phyloP scores from a whole-genome alignment of 2,797 vertebrate genomes.

The Anisognathus igniventris region DNA sequence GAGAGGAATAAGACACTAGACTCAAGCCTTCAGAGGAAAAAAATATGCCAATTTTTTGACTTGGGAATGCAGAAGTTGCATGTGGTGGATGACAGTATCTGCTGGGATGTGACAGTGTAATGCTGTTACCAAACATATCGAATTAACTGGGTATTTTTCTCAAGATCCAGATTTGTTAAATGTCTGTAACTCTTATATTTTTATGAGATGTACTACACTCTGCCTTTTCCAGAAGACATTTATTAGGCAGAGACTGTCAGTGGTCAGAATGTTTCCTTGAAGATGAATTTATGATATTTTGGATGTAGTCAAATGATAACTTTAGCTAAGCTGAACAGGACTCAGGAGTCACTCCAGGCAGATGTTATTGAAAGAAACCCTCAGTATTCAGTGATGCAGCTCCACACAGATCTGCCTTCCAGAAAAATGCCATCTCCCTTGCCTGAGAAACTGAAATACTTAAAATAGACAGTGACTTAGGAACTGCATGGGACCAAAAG shows the following conservation, averaged over 20 bases:
- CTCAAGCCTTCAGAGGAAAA: not conserved
- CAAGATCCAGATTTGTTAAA: not conserved
- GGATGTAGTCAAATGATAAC: not conserved
- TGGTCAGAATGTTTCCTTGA: not conserved
- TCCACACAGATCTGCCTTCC: not conserved
- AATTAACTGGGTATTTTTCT: not conserved
- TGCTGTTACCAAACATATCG: not conserved
- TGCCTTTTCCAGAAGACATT: not conserved
- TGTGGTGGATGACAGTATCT: not conserved
- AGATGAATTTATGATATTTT: not conserved
- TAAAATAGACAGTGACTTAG: constrained; percentile 4
- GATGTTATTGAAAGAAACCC: not conserved
- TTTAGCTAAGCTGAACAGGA: not conserved
- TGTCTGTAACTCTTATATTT: not conserved
- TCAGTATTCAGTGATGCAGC: not conserved
- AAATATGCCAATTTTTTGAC: not conserved
- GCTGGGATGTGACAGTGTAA: not conserved
- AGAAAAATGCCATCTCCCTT: not conserved
- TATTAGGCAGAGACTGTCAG: not conserved
- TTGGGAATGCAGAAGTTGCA: not conserved
- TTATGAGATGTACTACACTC: not conserved
- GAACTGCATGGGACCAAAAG: not conserved
- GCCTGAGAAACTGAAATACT: not conserved
- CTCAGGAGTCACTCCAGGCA: not conserved
- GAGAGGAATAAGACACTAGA: not conserved